Base-by-base conservation (phyloP, 2,888 invertebrate genomes). In the Tinea pellionella region DNA sequence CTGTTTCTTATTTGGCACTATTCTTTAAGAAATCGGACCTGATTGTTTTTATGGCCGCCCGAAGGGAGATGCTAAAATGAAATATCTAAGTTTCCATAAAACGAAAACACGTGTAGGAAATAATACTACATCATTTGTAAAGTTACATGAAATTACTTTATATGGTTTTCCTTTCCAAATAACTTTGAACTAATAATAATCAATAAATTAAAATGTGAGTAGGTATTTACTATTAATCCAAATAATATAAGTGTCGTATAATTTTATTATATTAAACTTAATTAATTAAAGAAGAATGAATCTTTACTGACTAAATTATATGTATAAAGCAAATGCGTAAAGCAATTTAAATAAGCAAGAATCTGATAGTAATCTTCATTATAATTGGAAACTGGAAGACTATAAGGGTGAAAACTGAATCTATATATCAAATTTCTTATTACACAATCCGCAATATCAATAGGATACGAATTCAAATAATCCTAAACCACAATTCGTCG, bases 1-100 rank as follows among this genome's bases (percentile, higher is more conserved):
- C 77, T 86, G 85, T 78, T 83, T 80, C 83, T 81, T 85, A 83
- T 85, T 77, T 82, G 77, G 73, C 68, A 63, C 67, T 66, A 67
- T 67, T 67, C 66, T 64, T 65, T 64, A 65, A 68, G 67, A 69
- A 71, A 73, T 73, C 70, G 75, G 69, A 80, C 72, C 75, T 78
- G 78, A 84, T 83, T 85, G 82, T 82, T 85, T 85, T 86, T 84
- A 83, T 82, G 70, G 77, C 71, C 67, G 63, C 64, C 65, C 65
- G 63, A 66, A 69, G 68, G 68, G 65, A 63, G 65, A 65, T 63
- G 63, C 16, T 32, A 59, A 59, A 60, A 16, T 41, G 57, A 57
- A 57, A 57, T 65, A 67, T 67, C 73, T 73, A 78, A 78, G 71
- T 79, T 82, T 75, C 69, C 74, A 77, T 77, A 74, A 71, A 71